A percentile compares a stretch with the other conserved stretches of the same genome.
These are phyloP conservation scores for Chironomus tepperi DNA, from an alignment of 1,140 invertebrate genomes.

Conservation along the genomic window DNA sequence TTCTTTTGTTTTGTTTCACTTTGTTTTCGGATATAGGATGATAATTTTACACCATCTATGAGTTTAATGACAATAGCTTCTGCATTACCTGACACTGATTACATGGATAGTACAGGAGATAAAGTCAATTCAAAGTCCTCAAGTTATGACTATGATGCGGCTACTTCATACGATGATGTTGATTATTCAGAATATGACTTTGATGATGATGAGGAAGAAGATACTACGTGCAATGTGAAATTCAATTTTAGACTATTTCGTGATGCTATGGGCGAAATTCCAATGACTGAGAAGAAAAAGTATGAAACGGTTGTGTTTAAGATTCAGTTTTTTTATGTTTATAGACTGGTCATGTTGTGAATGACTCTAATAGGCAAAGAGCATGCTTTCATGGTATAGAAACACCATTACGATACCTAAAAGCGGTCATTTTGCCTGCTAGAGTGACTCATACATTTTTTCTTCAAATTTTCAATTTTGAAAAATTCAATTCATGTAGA, in stretches of 20 bases:
- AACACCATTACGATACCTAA: too few species aligned
- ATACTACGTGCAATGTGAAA: background rate
- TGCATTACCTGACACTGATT: background rate
- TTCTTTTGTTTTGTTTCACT: background rate
- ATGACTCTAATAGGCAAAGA: too few species aligned
- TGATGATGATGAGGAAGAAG: conserved; percentile 1
- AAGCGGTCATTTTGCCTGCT: too few species aligned
- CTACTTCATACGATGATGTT: background rate
- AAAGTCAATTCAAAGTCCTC: background rate
- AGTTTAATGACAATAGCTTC: background rate
- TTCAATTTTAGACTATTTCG: background rate
- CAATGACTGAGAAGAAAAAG: background rate
- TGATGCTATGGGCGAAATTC: background rate
- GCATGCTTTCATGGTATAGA: too few species aligned
- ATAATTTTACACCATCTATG: background rate
- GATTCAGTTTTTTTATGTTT: background rate
- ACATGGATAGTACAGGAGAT: background rate
- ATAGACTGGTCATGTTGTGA: too few species aligned
- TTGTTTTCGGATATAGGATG: background rate
- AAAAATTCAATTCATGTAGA: background rate
- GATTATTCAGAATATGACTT: background rate
- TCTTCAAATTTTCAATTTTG: background rate
- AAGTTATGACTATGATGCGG: background rate
- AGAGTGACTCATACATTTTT: too few species aligned
- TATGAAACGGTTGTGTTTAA: too few species aligned